Evolutionary conservation across 2,113 vertebrate genomes (phyloP).

Genomic region (Uria aalge): DNA sequence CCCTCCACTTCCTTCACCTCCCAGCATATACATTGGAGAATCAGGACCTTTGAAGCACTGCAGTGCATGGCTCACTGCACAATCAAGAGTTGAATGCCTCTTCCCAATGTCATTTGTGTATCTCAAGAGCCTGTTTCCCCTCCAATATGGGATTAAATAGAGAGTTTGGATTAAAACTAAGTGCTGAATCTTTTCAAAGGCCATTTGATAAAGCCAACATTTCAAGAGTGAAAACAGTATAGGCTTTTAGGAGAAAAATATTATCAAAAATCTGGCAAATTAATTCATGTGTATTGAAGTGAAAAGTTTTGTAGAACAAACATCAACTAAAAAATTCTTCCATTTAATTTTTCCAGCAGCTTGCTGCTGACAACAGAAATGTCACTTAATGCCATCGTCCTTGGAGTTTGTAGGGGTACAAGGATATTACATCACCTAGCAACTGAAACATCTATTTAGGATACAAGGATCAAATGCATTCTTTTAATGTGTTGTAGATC

Average conservation of each 20-base stretch:
- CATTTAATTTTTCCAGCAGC: neutral
- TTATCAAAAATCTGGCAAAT: neutral
- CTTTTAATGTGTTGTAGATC: slow-evolving; percentile 20
- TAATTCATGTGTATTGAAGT: neutral
- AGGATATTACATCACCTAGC: slow-evolving; percentile 44
- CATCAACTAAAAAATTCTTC: neutral
- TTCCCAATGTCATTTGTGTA: slow-evolving; percentile 8
- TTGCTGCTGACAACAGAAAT: neutral
- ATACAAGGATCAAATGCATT: slow-evolving; percentile 28
- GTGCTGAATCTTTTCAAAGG: slow-evolving; percentile 32
- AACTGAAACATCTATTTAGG: slow-evolving; percentile 33
- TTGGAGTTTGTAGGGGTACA: slow-evolving; percentile 8
- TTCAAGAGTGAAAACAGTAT: neutral
- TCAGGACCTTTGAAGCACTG: neutral
- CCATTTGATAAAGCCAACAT: neutral
- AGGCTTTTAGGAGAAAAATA: neutral
- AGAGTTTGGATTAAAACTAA: slow-evolving; percentile 32
- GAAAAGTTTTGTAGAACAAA: neutral
- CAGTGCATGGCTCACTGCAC: neutral
- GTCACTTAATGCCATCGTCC: neutral
- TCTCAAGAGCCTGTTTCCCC: neutral
- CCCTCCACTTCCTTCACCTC: neutral
- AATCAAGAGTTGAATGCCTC: neutral
- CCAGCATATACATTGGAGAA: neutral
- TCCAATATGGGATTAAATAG: neutral